Evolutionary conservation across 2,113 vertebrate genomes (phyloP).

Genomic region (Parus major): DNA sequence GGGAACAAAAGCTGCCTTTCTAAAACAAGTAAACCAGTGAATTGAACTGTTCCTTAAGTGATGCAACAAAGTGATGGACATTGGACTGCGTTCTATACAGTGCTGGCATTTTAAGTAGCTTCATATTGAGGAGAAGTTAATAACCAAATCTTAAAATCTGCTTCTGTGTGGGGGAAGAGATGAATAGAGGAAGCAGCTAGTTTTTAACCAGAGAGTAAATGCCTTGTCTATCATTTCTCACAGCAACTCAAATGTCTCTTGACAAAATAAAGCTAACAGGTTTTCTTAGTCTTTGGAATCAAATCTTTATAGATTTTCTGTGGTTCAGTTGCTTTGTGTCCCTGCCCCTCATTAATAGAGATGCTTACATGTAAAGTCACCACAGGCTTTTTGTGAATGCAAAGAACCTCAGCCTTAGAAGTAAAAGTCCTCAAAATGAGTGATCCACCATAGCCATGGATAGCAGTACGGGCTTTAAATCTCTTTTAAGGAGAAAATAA

Average conservation of each 20-base stretch:
- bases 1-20: background rate
- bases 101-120: background rate
- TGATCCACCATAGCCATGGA: background rate
- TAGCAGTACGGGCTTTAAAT: background rate
- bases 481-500: background rate
- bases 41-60: background rate
- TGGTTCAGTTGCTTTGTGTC: background rate
- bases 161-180: background rate
- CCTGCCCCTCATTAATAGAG: accelerated
- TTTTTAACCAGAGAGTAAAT: background rate
- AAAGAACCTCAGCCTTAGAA: background rate
- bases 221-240: background rate
- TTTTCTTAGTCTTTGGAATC: background rate
- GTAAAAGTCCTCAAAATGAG: background rate
- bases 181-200: background rate
- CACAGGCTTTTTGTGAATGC: background rate
- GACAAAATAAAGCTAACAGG: background rate
- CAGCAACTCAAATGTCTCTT: background rate
- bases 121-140: background rate
- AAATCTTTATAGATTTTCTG: background rate
- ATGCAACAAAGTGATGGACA: background rate
- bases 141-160: background rate
- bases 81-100: background rate
- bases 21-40: background rate
- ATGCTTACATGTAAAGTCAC: background rate